Base-by-base conservation (phyloP, 1,140 invertebrate genomes). In the Micrasema longulum region DNA sequence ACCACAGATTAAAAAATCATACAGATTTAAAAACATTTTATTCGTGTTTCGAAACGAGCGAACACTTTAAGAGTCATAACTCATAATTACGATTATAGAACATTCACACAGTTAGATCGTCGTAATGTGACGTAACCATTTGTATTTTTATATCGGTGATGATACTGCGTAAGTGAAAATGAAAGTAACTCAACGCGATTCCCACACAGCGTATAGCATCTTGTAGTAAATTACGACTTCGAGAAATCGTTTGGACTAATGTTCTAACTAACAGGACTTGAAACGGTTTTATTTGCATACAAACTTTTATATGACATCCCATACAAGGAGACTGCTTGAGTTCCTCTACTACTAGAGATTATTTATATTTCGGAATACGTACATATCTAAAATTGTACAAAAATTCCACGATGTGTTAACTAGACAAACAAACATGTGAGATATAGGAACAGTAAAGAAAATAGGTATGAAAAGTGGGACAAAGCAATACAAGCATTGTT, bases 91-190 rank as follows among this genome's bases (percentile, higher is more conserved):
- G 14, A 14, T 48, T 12, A 53, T 20, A 60, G 20, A 60, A 60
- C 20, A 60, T 60, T 60, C 55, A 38, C 55, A 60, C 55, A 60
- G 48, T 3, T n/a, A n/a, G 26, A 23, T 60, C 16, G 16, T 60
- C 31, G 16, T 41, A 41, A 38, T 7, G 55, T 60, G 35, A 41
- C 55, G 20, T 38, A 60, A 60, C 9, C 31, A 11, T 20, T 60
- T 20, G 22, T 26, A 35, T 60, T 18, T 36, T 60, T 60, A 53
- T 60, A 38, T 14, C 23, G 52, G 23, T 11, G 55, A 60, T 41
- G 55, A 60, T 36, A 60, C 55, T 60, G 55, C 55, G 55, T 60
- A 60, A 60, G 55, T 60, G 55, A 60, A 60, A 60, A 60, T 20
- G 55, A 60, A 60, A 60, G 55, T 60, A 20, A 12, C 9, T 14